Evolutionary conservation across 2,113 vertebrate species (phyloP).

Genomic region (human (Homo sapiens)): DNA sequence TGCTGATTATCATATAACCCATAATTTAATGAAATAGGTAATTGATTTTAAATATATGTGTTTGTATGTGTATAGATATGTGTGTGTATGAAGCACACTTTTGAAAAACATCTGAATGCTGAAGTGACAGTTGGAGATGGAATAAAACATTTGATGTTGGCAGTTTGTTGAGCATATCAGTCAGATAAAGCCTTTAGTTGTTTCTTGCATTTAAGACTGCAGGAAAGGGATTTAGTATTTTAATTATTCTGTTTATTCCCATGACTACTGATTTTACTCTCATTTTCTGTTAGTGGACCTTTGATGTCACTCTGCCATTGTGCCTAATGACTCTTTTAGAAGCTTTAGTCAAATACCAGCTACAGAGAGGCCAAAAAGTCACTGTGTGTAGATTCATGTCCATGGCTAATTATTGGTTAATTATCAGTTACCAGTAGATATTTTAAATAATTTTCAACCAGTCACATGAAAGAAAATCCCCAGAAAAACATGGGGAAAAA

Average conservation of each 20-base stretch:
- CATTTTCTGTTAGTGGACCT: not conserved
- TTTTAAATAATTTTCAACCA: slow-evolving; percentile 31
- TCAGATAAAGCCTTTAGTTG: not conserved
- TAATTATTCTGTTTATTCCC: slow-evolving; percentile 15
- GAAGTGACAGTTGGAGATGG: not conserved
- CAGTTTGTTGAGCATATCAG: not conserved
- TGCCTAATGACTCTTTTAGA: not conserved
- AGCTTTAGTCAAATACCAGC: not conserved
- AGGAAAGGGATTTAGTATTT: not conserved
- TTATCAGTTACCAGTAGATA: not conserved
- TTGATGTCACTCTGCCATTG: slow-evolving; percentile 18
- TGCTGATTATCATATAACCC: slow-evolving; percentile 19
- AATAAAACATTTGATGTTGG: slow-evolving; percentile 10
- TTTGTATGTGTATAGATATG: not conserved
- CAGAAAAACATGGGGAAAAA: not conserved
- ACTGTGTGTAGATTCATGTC: not conserved
- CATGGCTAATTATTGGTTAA: not conserved
- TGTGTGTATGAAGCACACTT: not conserved
- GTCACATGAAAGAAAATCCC: not conserved
- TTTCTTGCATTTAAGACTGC: not conserved
- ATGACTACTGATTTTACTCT: not conserved
- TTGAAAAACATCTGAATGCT: not conserved
- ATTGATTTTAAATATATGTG: slow-evolving; percentile 6
- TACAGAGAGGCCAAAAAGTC: not conserved
- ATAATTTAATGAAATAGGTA: slow-evolving; percentile 50